A percentile compares a stretch with the other conserved stretches of the same genome.
Conservation (phyloP, 2,113 vertebrate species). For the Theropithecus gelada region DNA sequence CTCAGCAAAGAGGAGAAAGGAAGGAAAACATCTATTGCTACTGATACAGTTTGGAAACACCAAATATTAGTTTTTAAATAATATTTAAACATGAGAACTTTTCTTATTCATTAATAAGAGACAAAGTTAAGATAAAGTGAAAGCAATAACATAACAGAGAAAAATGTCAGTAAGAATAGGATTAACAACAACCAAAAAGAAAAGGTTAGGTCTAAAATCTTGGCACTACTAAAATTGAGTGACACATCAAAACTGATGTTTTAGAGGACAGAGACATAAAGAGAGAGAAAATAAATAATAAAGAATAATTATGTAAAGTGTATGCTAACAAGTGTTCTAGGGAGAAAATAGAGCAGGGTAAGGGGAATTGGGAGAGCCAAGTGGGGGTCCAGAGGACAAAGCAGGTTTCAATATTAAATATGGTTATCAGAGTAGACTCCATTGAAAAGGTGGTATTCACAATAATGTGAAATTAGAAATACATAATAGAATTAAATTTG, state of each 20-base stretch:
- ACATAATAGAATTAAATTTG: not conserved
- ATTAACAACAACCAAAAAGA: not conserved
- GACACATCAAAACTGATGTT: not conserved
- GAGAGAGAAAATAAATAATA: not conserved
- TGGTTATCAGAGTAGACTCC: not conserved
- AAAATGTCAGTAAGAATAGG: not conserved
- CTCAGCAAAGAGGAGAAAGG: not conserved
- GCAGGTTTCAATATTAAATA: not conserved
- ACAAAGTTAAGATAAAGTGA: not conserved
- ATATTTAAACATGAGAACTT: not conserved
- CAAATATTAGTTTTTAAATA: slow-evolving; percentile 13
- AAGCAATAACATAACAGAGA: not conserved
- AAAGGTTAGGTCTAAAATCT: too few relatives aligned
- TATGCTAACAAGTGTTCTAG: not conserved
- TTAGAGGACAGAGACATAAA: not conserved
- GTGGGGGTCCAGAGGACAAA: not conserved
- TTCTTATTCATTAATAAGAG: not conserved
- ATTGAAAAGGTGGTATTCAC: not conserved
- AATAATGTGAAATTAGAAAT: not conserved
- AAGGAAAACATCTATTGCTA: not conserved
- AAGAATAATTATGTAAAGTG: not conserved
- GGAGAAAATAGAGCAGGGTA: not conserved
- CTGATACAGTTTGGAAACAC: not conserved
- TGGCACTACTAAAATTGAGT: not conserved
- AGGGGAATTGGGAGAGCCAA: not conserved